Evolutionary conservation across 2,888 invertebrate species (phyloP).

Genomic region (Nemapogon koenigi): DNA sequence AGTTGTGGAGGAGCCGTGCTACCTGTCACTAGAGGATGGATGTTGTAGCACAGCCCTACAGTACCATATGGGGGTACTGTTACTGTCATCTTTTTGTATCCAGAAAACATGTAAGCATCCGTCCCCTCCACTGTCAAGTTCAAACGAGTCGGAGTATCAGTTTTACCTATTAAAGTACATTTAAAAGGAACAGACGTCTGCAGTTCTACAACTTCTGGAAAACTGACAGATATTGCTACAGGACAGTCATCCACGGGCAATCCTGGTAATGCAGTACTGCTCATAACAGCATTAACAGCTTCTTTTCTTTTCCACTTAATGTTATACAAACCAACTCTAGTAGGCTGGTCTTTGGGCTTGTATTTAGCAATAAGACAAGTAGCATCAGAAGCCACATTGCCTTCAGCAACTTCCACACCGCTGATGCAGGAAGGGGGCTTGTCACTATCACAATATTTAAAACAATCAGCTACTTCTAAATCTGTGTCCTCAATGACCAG

Average conservation of each 20-base stretch:
- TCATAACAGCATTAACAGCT: conserved; percentile 39
- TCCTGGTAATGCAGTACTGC: conserved; percentile 62
- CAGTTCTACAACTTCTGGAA: conserved; percentile 79
- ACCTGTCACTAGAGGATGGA: conserved; percentile 80
- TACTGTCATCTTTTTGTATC: conserved; percentile 82
- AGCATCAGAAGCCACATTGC: conserved; percentile 48
- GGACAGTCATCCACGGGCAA: conserved; percentile 68
- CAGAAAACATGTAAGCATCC: conserved; percentile 95
- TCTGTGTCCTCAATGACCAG: conserved; percentile 69
- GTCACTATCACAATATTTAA: conserved; percentile 32
- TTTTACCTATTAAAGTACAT: conserved; percentile 76
- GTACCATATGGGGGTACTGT: conserved; percentile 68
- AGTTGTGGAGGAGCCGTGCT: conserved; percentile 73
- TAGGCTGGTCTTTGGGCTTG: conserved; percentile 46
- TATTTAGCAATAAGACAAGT: conserved; percentile 44
- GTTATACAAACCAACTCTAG: conserved; percentile 50
- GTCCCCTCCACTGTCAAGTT: conserved; percentile 79
- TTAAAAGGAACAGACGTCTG: conserved; percentile 74
- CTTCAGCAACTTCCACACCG: conserved; percentile 43
- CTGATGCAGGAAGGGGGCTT: conserved; percentile 41
- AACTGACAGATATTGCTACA: conserved; percentile 63
- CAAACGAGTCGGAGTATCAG: conserved; percentile 73
- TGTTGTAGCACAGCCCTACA: conserved; percentile 73
- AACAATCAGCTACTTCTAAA: conserved; percentile 66
- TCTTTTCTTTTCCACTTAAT: conserved; percentile 50